Evolutionary conservation across 2,888 invertebrate genomes (phyloP).

Genomic region (Dusona sp.): DNA sequence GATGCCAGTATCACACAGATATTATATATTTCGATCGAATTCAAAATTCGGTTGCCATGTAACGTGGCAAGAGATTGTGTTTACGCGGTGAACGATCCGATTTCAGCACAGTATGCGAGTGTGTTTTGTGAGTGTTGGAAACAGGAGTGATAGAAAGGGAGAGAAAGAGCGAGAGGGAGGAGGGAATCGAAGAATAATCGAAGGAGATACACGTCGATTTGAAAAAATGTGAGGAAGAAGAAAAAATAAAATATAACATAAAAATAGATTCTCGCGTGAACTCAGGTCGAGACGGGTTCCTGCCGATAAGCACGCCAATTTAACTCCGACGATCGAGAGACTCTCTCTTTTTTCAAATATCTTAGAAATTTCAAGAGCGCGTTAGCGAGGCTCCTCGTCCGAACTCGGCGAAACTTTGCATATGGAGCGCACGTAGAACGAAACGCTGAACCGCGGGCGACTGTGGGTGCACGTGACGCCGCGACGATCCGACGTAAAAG

Average conservation of each 20-base stretch:
- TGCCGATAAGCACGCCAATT: conserved; percentile 40
- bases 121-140: neutral
- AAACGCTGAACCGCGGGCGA: conserved; percentile 2
- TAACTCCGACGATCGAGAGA: conserved; percentile 13
- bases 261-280: conserved; percentile 33
- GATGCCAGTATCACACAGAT: conserved; percentile 77
- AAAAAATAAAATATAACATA: neutral
- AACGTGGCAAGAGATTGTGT: conserved; percentile 22
- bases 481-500: neutral
- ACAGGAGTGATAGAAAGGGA: neutral
- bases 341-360: conserved; percentile 34
- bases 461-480: conserved; percentile 59
- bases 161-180: neutral
- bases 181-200: neutral
- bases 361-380: neutral
- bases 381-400: conserved; percentile 5
- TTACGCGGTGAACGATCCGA: neutral
- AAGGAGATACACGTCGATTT: conserved; percentile 14
- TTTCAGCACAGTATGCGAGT: neutral
- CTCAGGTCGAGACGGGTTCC: conserved; percentile 27
- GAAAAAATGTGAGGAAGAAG: conserved; percentile 1
- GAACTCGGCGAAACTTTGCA: conserved; percentile 43
- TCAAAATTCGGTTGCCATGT: conserved; percentile 34
- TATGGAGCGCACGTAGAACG: conserved; percentile 37
- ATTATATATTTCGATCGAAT: neutral